Percentiles rank a stretch among this genome's conserved stretches.
Evolutionary conservation across 2,888 invertebrate genomes (phyloP).

Genomic region (Oxystoma pomonae): DNA sequence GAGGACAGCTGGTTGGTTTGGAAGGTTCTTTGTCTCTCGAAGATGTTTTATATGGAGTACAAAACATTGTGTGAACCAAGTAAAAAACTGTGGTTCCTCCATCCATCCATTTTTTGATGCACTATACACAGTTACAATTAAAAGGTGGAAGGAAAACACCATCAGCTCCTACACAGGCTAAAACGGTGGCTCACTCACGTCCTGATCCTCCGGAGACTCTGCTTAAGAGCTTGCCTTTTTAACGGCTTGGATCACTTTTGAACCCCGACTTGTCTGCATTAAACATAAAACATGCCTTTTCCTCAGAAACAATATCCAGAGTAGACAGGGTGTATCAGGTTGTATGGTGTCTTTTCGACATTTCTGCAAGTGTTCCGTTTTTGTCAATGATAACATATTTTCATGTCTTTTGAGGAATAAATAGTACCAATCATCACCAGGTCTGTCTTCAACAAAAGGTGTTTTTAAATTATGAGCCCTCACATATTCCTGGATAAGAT

Average conservation of each 20-base stretch:
- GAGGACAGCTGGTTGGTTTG: constrained; percentile 9
- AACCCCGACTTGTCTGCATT: constrained; percentile 29
- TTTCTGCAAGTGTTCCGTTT: constrained; percentile 27
- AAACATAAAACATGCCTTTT: constrained; percentile 17
- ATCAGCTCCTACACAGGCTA: constrained; percentile 1
- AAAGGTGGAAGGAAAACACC: neutral
- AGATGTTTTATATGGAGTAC: constrained; percentile 15
- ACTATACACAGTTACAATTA: constrained; percentile 3
- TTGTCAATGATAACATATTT: constrained; percentile 26
- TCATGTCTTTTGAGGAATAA: constrained; percentile 26
- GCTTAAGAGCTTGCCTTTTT: constrained; percentile 18
- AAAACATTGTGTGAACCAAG: constrained; percentile 21
- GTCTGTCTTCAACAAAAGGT: constrained; percentile 29
- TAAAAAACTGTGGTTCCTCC: constrained; percentile 11
- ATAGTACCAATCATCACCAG: constrained; percentile 30
- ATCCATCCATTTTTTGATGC: constrained; percentile 12
- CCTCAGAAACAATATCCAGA: constrained; percentile 5
- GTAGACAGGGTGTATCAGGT: constrained; percentile 10
- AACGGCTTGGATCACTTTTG: constrained; percentile 22
- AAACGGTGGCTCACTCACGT: neutral
- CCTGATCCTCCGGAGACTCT: constrained; percentile 6
- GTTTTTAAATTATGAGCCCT: constrained; percentile 15
- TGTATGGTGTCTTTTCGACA: constrained; percentile 18
- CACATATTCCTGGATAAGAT: constrained; percentile 21
- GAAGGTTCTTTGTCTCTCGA: constrained; percentile 5